A percentile compares a stretch with the other conserved stretches of the same genome.
These are phyloP conservation scores for Argopecten irradians DNA, from an alignment of 1,140 invertebrate species.

Conservation along the genomic window DNA sequence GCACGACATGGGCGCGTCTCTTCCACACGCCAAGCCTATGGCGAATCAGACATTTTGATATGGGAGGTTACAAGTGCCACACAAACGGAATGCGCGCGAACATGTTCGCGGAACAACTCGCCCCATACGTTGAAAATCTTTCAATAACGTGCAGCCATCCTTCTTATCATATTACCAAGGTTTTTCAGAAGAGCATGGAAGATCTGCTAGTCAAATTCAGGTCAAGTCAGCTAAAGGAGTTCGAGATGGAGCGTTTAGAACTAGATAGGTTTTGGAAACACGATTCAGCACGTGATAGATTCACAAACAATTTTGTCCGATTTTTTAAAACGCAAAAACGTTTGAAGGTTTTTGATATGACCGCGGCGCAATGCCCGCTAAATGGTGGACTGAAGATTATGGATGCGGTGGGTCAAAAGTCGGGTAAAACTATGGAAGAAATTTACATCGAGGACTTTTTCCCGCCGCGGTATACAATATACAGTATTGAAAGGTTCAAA, in stretches of 20 bases:
- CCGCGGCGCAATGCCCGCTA: conserved; percentile 39
- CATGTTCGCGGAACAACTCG: conserved; percentile 45
- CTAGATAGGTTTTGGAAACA: conserved; percentile 53
- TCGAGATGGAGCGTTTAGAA: conserved; percentile 47
- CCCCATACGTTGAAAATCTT: conserved; percentile 38
- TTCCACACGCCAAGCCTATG: conserved; percentile 48
- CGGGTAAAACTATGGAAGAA: conserved; percentile 46
- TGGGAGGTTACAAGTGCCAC: conserved; percentile 47
- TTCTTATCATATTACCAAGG: conserved; percentile 48
- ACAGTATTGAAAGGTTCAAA: conserved; percentile 44
- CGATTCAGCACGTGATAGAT: conserved; percentile 45
- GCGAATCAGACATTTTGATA: conserved; percentile 43
- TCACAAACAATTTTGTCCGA: conserved; percentile 40
- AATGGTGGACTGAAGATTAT: conserved; percentile 41
- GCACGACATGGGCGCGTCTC: conserved; percentile 43
- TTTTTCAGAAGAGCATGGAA: conserved; percentile 51
- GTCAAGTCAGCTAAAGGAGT: conserved; percentile 34
- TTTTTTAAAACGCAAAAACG: conserved; percentile 47
- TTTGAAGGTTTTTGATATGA: conserved; percentile 51
- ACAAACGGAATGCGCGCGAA: conserved; percentile 37
- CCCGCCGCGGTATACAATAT: conserved; percentile 48
- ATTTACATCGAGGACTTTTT: conserved; percentile 57
- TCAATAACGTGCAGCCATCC: conserved; percentile 46
- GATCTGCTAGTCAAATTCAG: conserved; percentile 47
- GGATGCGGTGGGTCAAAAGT: conserved; percentile 45